Conservation (phyloP, 37 sponge, comb jelly and placozoan species). For the Cliona cf. orientalis region DNA sequence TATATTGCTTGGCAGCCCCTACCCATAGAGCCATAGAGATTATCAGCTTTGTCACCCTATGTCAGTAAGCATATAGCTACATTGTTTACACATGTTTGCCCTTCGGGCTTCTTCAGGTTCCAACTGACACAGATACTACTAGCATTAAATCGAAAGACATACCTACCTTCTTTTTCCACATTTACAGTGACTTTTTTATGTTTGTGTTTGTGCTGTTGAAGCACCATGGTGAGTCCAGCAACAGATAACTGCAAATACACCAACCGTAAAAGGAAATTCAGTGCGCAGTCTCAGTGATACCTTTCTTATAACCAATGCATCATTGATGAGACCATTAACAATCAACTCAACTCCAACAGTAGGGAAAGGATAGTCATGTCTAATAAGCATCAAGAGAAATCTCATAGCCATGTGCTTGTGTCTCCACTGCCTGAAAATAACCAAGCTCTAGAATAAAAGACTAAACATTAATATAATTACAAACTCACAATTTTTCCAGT, state of each 20-base stretch:
- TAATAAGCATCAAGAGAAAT: conserved; percentile 70
- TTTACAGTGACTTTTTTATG: conserved; percentile 43
- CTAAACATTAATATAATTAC: background rate
- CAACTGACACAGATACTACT: too few species aligned
- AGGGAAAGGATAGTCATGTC: conserved; percentile 57
- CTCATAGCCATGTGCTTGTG: conserved; percentile 43
- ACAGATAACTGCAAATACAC: too few species aligned
- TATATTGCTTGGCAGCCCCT: too few species aligned
- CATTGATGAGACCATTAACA: conserved; percentile 58
- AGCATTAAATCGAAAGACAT: too few species aligned
- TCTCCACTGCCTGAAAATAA: conserved; percentile 65
- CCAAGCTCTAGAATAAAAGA: background rate
- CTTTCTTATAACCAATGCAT: conserved; percentile 69
- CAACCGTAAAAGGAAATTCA: background rate
- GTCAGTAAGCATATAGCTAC: too few species aligned
- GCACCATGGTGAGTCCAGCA: too few species aligned
- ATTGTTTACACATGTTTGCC: too few species aligned
- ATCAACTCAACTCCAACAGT: conserved; percentile 50
- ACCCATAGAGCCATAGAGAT: too few species aligned
- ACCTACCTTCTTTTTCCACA: conserved; percentile 31
- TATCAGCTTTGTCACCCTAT: too few species aligned
- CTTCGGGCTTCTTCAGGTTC: too few species aligned
- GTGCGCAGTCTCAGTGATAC: conserved; percentile 20
- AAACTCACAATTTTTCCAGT: conserved; percentile 61
- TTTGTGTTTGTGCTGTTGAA: conserved; percentile 52